Percentiles rank a stretch among this genome's conserved stretches.
These are phyloP conservation scores for Anoncus sp. DNA, from an alignment of 2,888 invertebrate species.

Conservation along the genomic window DNA sequence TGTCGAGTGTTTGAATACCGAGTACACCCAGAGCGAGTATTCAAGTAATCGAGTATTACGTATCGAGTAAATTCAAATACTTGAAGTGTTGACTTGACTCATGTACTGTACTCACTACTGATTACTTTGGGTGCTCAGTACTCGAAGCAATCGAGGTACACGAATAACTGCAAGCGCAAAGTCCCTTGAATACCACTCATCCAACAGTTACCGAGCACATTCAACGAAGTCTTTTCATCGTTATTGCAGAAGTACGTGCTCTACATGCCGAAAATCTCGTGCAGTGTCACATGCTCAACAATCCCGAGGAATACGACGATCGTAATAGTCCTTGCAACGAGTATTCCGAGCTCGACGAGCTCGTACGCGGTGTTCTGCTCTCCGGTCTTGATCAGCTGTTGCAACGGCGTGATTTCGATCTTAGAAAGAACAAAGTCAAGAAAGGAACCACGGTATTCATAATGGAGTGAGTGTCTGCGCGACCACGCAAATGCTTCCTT, in stretches of 20 bases:
- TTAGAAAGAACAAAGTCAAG: slow-evolving; percentile 85
- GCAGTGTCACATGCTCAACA: slow-evolving; percentile 82
- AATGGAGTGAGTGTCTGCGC: slow-evolving; percentile 84
- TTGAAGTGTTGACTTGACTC: too few species aligned
- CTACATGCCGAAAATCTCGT: slow-evolving; percentile 85
- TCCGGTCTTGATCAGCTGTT: slow-evolving; percentile 86
- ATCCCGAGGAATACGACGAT: slow-evolving; percentile 67
- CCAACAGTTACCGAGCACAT: too few species aligned
- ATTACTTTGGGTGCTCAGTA: too few species aligned
- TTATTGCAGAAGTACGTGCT: slow-evolving; percentile 84
- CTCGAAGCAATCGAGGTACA: too few species aligned
- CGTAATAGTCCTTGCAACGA: slow-evolving; percentile 81
- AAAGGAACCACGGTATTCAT: slow-evolving; percentile 82
- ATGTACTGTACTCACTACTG: too few species aligned
- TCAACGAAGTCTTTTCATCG: not conserved
- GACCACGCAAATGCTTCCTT: too few species aligned
- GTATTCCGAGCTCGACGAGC: slow-evolving; percentile 85
- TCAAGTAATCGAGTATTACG: too few species aligned
- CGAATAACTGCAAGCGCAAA: too few species aligned
- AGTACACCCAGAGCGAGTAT: too few species aligned
- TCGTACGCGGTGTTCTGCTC: slow-evolving; percentile 85
- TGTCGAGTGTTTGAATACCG: too few species aligned
- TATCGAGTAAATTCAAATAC: too few species aligned
- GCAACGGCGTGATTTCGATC: slow-evolving; percentile 83
- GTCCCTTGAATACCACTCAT: too few species aligned